Evolutionary conservation across 1,140 invertebrate genomes (phyloP), one percentile per base, ranked within the genome.

Genomic region (Drosophila neocordata): DNA sequence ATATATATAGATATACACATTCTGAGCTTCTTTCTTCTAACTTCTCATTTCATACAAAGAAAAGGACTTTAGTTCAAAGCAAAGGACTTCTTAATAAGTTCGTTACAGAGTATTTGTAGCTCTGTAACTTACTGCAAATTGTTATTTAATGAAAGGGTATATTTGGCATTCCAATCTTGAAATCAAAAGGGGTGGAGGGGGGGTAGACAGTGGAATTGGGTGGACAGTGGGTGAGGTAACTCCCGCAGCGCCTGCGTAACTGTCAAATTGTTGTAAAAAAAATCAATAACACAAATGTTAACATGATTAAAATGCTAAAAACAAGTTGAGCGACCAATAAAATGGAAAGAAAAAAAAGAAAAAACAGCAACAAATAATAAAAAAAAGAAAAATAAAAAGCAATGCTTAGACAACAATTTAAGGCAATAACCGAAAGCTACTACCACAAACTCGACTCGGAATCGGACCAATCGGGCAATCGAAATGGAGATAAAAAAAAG

Each of bases 241-340:
- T 31, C 64, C 56, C 34, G 24, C 57, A 38, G 77, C 48, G 73
- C 48, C 77, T 81, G 82, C 81, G 82, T 81, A 85, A 85, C 82
- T 87, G 82, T 85, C 78, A 87, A 72, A 48, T 69, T 76, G 78
- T 69, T 75, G 82, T 85, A 82, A 78, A 75, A 87, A 87, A 87
- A 87, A 85, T 81, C 81, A 85, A 81, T 85, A 87, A 85, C 82
- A 85, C 81, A 85, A 87, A 84, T 85, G 81, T 85, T 87, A 81
- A 87, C 81, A 85, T 87, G 81, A 44, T 67, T 69, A 77, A 71
- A 84, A 80, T 69, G 65, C 66, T 65, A 69, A 70, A 82, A 66
- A 70, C 59, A 57, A 70, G 41, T 34, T 27, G 38, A 41, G 52
- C 70, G 66, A 78, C 61, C 55, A 44, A 51, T 67, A 62, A 57